Evolutionary conservation across 64 coral and sea anemone species (phyloP).

Genomic region (Actinia equina): DNA sequence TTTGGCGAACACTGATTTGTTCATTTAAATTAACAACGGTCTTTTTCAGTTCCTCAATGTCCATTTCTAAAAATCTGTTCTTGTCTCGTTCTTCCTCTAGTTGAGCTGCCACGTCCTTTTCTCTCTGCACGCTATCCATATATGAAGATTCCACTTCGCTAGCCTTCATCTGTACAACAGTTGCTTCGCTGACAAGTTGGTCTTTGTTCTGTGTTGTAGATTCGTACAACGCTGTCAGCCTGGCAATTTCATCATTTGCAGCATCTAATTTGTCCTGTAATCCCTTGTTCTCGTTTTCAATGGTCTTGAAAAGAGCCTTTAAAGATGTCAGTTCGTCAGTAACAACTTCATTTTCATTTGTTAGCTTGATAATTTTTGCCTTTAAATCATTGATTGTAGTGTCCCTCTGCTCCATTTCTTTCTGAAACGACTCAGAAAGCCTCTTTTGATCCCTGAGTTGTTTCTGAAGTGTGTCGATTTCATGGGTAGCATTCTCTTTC

Average conservation of each 20-base stretch:
- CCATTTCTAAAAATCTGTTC: constrained; percentile 60
- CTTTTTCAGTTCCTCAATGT: constrained; percentile 45
- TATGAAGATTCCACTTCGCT: constrained; percentile 79
- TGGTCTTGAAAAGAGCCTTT: constrained; percentile 43
- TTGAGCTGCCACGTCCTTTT: constrained; percentile 51
- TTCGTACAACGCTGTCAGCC: constrained; percentile 50
- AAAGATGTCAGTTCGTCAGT: constrained; percentile 55
- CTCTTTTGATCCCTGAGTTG: constrained; percentile 60
- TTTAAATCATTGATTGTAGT: constrained; percentile 41
- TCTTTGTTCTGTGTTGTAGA: constrained; percentile 80
- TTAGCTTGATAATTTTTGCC: constrained; percentile 47
- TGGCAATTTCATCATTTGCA: constrained; percentile 67
- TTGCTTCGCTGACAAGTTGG: constrained; percentile 61
- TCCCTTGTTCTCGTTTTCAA: constrained; percentile 67
- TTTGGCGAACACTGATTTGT: constrained; percentile 43
- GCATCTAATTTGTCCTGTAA: constrained; percentile 49
- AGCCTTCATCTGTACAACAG: constrained; percentile 69
- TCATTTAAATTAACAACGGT: constrained; percentile 32
- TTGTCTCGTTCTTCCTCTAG: constrained; percentile 72
- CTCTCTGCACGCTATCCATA: constrained; percentile 63
- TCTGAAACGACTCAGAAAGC: constrained; percentile 47
- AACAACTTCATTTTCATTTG: constrained; percentile 55
- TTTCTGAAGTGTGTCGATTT: constrained; percentile 43
- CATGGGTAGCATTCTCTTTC: constrained; percentile 53
- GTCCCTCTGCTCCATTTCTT: constrained; percentile 73